A percentile compares a stretch with the other conserved stretches of the same genome.
These are phyloP conservation scores for Sebastes vulpes DNA, from an alignment of 2,797 vertebrate genomes.

Conservation along the genomic window DNA sequence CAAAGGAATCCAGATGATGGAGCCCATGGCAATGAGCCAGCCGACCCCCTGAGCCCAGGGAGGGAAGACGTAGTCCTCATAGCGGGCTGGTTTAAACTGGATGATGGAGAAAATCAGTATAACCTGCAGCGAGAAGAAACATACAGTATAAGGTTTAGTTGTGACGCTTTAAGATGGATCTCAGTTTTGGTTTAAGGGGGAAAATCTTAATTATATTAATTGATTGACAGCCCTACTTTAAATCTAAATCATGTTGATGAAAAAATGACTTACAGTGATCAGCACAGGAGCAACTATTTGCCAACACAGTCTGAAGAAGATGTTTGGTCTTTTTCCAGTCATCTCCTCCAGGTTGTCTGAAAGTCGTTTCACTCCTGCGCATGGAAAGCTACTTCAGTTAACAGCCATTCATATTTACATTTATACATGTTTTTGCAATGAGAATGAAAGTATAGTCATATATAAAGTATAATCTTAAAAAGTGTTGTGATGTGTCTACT, in stretches of 20 bases:
- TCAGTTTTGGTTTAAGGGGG: not conserved
- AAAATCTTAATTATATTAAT: too few species aligned
- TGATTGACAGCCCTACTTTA: not conserved
- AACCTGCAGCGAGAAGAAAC: slow-evolving; percentile 66
- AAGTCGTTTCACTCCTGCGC: slow-evolving; percentile 79
- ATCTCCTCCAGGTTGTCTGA: slow-evolving; percentile 83
- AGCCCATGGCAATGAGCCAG: slow-evolving; percentile 84
- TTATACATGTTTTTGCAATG: too few species aligned
- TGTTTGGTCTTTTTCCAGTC: slow-evolving; percentile 75
- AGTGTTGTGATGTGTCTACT: not conserved
- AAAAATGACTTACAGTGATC: slow-evolving; percentile 72
- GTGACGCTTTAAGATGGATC: not conserved
- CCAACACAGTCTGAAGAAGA: slow-evolving; percentile 85
- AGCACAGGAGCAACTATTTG: slow-evolving; percentile 76
- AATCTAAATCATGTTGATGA: not conserved
- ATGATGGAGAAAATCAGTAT: slow-evolving; percentile 85
- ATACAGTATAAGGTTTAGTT: not conserved
- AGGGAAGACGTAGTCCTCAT: slow-evolving; percentile 82
- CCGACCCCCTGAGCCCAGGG: slow-evolving; percentile 86
- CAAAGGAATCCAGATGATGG: slow-evolving; percentile 87
- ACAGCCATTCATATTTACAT: not conserved
- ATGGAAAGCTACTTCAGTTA: not conserved
- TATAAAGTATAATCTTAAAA: not conserved
- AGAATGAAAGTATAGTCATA: not conserved
- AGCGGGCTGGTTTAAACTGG: slow-evolving; percentile 85